Conservation (phyloP, 2,888 invertebrate species). For the Poecilus cupreus region DNA sequence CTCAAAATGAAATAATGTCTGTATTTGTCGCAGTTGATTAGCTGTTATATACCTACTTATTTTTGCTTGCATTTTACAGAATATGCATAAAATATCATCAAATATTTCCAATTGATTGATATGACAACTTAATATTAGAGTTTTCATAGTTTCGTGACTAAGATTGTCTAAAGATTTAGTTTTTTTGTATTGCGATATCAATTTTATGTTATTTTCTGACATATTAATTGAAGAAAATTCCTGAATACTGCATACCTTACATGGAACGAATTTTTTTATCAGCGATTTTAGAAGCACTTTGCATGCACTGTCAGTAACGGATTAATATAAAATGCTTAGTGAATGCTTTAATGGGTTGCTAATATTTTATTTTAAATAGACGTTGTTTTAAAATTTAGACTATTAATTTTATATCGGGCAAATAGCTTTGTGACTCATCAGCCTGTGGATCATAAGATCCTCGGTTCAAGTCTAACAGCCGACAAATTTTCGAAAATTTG, state of each 20-base stretch:
- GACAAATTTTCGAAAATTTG: no score
- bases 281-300: not conserved
- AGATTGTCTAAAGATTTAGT: not conserved
- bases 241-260: not conserved
- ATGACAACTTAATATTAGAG: not conserved
- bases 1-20: not conserved
- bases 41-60: constrained; percentile 4
- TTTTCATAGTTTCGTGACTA: constrained; percentile 12
- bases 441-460: no score
- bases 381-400: no score
- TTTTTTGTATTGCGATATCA: constrained; percentile 7
- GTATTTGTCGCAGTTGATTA: constrained; percentile 1
- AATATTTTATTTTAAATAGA: not conserved
- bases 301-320: not conserved
- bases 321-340: not conserved
- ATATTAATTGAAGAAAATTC: not conserved
- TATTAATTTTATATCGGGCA: no score
- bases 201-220: not conserved
- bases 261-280: not conserved
- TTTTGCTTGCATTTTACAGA: not conserved
- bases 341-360: not conserved
- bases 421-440: no score
- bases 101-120: not conserved
- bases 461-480: no score
- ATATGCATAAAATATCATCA: not conserved